phyloP scores from a whole-genome alignment of 2,113 vertebrate species.

The Psittacara wagleri region DNA sequence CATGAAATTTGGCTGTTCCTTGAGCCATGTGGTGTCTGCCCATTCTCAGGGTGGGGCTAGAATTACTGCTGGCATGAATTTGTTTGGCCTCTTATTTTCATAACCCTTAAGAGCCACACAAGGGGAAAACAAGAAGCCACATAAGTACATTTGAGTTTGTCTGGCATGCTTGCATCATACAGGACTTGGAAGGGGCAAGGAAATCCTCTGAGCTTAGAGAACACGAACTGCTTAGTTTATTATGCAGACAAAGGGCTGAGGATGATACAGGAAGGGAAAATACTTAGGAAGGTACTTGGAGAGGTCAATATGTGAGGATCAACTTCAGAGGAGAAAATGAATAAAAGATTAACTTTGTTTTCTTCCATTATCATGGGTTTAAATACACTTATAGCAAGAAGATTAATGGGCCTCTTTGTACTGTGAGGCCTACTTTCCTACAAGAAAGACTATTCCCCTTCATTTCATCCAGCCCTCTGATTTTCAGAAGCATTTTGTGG shows the following conservation, averaged over 20 bases:
- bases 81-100: slow-evolving; percentile 57
- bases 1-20: slow-evolving; percentile 35
- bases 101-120: slow-evolving; percentile 47
- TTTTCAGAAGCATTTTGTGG: neutral
- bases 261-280: neutral
- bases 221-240: neutral
- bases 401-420: neutral
- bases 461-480: neutral
- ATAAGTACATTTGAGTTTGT: slow-evolving; percentile 36
- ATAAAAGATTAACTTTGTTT: neutral
- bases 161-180: slow-evolving; percentile 34
- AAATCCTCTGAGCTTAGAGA: slow-evolving; percentile 44
- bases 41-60: slow-evolving; percentile 48
- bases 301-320: neutral
- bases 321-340: neutral
- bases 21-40: slow-evolving; percentile 38
- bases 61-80: slow-evolving; percentile 52
- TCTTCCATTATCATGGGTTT: neutral
- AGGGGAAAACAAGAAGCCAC: slow-evolving; percentile 56
- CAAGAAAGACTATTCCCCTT: neutral
- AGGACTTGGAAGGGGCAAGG: neutral
- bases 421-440: neutral
- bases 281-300: neutral
- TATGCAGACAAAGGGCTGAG: neutral
- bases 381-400: neutral